A percentile compares a stretch with the other conserved stretches of the same genome.
Evolutionary conservation across 2,888 invertebrate genomes (phyloP).

Genomic region (Andrena praecox): DNA sequence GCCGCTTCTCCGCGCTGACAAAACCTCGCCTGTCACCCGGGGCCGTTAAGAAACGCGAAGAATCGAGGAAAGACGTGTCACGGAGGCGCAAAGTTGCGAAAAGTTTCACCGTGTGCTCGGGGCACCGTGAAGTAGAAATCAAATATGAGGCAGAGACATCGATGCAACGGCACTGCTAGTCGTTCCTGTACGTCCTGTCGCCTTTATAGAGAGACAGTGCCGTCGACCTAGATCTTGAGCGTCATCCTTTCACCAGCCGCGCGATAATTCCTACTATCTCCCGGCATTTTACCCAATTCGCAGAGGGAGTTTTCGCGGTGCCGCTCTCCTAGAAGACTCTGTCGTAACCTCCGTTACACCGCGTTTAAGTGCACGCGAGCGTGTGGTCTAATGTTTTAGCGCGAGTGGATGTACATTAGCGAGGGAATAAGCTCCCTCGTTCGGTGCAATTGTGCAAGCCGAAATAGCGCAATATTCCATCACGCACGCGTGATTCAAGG

Average conservation of each 20-base stretch:
- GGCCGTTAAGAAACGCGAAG: background rate
- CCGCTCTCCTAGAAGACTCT: background rate
- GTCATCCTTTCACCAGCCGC: conserved; percentile 51
- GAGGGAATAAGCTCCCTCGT: conserved; percentile 15
- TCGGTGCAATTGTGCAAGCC: conserved; percentile 29
- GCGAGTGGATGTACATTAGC: background rate
- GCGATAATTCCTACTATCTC: conserved; percentile 15
- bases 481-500: conserved; percentile 36
- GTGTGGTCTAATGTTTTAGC: background rate
- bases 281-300: background rate
- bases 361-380: background rate
- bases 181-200: conserved; percentile 10
- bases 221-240: conserved; percentile 52
- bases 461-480: conserved; percentile 6
- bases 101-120: background rate
- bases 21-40: background rate
- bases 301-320: background rate
- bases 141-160: background rate
- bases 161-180: background rate
- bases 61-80: background rate
- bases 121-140: background rate
- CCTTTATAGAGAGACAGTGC: conserved; percentile 28
- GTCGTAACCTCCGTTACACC: background rate
- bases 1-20: background rate
- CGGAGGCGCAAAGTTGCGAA: background rate